Evolutionary conservation across 2,113 vertebrate species (phyloP), one percentile per base, ranked within the genome.

Genomic region (Choloepus hoffmanni): DNA sequence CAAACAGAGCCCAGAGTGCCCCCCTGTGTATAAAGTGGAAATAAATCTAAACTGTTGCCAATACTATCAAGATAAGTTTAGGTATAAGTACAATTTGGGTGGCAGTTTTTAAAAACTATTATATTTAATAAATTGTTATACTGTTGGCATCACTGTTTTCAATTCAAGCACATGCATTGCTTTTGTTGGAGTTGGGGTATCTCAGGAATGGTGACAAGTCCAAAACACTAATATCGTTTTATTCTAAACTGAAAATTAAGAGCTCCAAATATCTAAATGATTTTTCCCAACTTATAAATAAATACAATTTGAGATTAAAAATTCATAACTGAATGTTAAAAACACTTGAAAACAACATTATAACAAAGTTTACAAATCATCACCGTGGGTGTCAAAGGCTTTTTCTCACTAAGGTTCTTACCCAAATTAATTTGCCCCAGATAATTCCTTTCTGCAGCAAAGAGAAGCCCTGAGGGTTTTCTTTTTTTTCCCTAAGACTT

Each of bases 1-100:
- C 53, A 84, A 90, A 86, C 1, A 94, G 45, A 95, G 65, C 19
- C 43, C 83, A 93, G 95, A 90, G 84, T 63, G 74, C 70, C 96
- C 83, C 13, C 55, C 84, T 92, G 73, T 90, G 85, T 84, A 85
- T 65, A 81, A 95, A 72, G n/a, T 68, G 6, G 30, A 94, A 93
- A 94, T 88, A 90, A 95, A 85, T 55, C 7, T 19, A 16, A 73
- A 65, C 7, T 58, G 10, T 18, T 84, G 33, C 33, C 55, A 43
- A 48, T 72, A 45, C 48, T 26, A 40, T 12, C 24, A 70, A 94
- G 30, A 23, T 33, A 88, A 67, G 26, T 48, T 67, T 90, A 81
- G 1, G 3, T 45, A 21, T 23, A 3, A n/a, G 5, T 77, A 53
- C 7, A 81, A 76, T 45, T 92, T 33, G 33, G 23, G 43, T 50